Evolutionary conservation across 2,888 invertebrate species (phyloP).

Genomic region (Leistus spinibarbis): DNA sequence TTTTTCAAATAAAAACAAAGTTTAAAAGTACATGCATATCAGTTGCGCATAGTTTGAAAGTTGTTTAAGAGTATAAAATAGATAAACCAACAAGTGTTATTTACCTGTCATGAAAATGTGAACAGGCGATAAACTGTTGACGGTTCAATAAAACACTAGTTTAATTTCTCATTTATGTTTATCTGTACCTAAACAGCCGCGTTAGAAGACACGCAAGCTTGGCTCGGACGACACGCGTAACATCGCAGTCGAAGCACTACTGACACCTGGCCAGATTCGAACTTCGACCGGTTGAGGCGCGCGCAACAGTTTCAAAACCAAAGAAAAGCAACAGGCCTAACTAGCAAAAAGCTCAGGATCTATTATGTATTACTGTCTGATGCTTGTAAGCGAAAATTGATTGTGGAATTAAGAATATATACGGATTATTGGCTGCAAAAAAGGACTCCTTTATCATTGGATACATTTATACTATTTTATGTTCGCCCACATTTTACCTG

Average conservation of each 20-base stretch:
- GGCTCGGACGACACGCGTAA: background rate
- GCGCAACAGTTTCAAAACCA: slow-evolving; percentile 2
- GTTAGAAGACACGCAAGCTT: background rate
- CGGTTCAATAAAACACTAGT: background rate
- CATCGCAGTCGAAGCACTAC: slow-evolving; percentile 5
- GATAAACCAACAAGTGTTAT: background rate
- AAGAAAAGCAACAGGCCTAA: slow-evolving; percentile 3
- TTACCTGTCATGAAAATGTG: background rate
- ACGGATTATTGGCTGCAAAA: background rate
- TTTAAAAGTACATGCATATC: background rate
- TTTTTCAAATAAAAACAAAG: background rate
- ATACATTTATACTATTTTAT: background rate
- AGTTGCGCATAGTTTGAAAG: background rate
- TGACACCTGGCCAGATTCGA: background rate
- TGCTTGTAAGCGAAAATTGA: background rate
- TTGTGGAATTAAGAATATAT: background rate
- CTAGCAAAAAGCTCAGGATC: background rate
- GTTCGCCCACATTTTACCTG: background rate
- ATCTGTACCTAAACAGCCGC: background rate
- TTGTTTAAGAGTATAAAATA: background rate
- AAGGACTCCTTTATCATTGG: background rate
- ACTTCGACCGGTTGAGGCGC: slow-evolving; percentile 1
- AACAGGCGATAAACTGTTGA: background rate
- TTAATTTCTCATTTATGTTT: background rate
- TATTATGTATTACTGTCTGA: background rate